Evolutionary conservation across 2,113 vertebrate genomes (phyloP).

Genomic region (Gasterosteus aculeatus): DNA sequence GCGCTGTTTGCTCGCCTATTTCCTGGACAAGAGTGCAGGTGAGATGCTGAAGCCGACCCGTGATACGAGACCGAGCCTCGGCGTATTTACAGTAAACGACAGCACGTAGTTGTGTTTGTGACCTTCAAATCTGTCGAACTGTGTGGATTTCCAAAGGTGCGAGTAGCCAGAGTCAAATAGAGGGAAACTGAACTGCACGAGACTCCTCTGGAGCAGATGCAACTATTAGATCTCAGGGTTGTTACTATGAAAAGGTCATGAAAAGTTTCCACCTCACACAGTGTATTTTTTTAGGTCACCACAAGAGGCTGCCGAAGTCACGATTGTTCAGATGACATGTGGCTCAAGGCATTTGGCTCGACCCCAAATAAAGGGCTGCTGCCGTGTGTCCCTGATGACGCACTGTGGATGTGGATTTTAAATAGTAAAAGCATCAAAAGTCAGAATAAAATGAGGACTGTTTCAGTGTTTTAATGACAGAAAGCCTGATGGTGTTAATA

Average conservation of each 20-base stretch:
- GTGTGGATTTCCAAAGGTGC: not conserved
- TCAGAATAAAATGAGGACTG: not conserved
- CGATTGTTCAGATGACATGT: not conserved
- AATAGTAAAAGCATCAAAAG: not conserved
- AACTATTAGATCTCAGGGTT: not conserved
- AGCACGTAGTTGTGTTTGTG: not conserved
- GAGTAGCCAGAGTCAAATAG: not conserved
- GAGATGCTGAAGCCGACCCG: constrained; percentile 10
- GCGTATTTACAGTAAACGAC: not conserved
- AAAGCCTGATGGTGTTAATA: not conserved
- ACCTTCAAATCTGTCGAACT: not conserved
- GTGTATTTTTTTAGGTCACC: not conserved
- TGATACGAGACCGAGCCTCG: not conserved
- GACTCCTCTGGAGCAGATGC: not conserved
- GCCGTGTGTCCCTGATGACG: not conserved
- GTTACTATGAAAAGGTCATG: not conserved
- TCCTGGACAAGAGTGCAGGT: constrained; percentile 96
- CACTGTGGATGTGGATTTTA: no score
- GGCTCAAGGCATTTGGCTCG: not conserved
- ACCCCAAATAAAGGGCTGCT: not conserved
- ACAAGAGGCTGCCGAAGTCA: not conserved
- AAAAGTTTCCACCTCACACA: not conserved
- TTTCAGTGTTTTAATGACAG: not conserved
- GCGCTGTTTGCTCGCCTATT: constrained; percentile 96
- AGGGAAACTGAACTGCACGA: not conserved